Evolutionary conservation across 1,140 invertebrate genomes (phyloP).

Genomic region (Euura saliciscinereae): DNA sequence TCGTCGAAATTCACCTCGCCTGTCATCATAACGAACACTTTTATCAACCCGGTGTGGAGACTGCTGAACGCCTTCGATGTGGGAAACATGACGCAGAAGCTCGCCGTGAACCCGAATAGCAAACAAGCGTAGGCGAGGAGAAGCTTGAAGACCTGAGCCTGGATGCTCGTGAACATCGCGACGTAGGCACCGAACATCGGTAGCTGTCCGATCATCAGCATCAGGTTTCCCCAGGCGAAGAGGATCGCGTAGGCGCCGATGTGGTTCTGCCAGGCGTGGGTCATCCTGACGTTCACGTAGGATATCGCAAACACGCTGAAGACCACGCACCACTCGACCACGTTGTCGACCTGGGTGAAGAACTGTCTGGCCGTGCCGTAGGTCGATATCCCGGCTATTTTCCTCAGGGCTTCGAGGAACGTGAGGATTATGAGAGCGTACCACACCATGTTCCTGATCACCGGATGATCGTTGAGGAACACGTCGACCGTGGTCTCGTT

Average conservation of each 20-base stretch:
- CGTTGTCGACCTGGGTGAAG: constrained; percentile 80
- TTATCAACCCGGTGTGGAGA: constrained; percentile 79
- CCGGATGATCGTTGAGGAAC: constrained; percentile 72
- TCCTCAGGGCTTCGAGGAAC: constrained; percentile 76
- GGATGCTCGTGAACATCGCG: constrained; percentile 85
- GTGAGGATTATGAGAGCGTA: constrained; percentile 76
- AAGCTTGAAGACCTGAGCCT: constrained; percentile 84
- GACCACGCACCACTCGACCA: constrained; percentile 85
- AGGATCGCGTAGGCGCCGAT: constrained; percentile 83
- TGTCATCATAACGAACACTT: constrained; percentile 89
- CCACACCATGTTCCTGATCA: constrained; percentile 79
- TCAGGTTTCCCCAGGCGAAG: constrained; percentile 84
- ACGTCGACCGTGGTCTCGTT: constrained; percentile 76
- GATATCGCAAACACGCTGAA: constrained; percentile 81
- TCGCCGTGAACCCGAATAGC: constrained; percentile 83
- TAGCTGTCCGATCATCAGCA: constrained; percentile 86
- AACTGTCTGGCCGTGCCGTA: constrained; percentile 79
- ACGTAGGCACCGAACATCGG: constrained; percentile 86
- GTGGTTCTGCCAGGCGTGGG: constrained; percentile 81
- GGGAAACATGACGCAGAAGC: constrained; percentile 86
- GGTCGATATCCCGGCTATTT: constrained; percentile 77
- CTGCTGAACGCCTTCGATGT: constrained; percentile 79
- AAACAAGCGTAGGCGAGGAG: constrained; percentile 84
- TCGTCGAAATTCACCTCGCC: constrained; percentile 80
- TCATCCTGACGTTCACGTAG: constrained; percentile 76